These are phyloP conservation scores for Esperia sulphurella DNA, from an alignment of 2,888 invertebrate species.

Conservation along the genomic window DNA sequence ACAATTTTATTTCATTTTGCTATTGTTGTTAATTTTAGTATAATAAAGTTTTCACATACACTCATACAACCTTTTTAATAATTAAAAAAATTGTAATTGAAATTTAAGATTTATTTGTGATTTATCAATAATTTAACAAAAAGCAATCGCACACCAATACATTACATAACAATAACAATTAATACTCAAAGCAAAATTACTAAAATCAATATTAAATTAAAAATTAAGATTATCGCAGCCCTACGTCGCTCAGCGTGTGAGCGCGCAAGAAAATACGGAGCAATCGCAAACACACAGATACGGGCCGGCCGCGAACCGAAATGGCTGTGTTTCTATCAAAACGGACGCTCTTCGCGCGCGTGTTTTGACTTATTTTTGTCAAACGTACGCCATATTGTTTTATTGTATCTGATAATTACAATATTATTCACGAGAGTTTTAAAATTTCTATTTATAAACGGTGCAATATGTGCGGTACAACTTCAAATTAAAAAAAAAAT, in stretches of 20 bases:
- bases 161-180: too few relatives aligned
- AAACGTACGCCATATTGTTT: conserved; percentile 70
- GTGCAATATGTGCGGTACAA: not conserved
- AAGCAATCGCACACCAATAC: too few relatives aligned
- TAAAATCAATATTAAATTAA: conserved; percentile 1
- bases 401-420: conserved; percentile 43
- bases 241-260: conserved; percentile 55
- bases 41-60: too few relatives aligned
- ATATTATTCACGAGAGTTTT: conserved; percentile 10
- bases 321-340: conserved; percentile 49
- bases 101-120: too few relatives aligned
- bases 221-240: conserved; percentile 32
- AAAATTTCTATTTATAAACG: not conserved
- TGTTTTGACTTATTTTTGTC: conserved; percentile 63
- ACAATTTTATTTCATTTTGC: too few relatives aligned
- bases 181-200: not conserved
- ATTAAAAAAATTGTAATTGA: too few relatives aligned
- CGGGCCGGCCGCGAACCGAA: conserved; percentile 50
- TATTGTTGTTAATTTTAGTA: too few relatives aligned
- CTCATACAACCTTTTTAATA: too few relatives aligned
- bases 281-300: conserved; percentile 50
- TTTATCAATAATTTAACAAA: too few relatives aligned
- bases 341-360: conserved; percentile 41
- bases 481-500: not conserved
- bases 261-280: conserved; percentile 61